Evolutionary conservation across 2,113 vertebrate species (phyloP), one percentile per base, ranked within the genome.

Genomic region (Pelecanus crispus): DNA sequence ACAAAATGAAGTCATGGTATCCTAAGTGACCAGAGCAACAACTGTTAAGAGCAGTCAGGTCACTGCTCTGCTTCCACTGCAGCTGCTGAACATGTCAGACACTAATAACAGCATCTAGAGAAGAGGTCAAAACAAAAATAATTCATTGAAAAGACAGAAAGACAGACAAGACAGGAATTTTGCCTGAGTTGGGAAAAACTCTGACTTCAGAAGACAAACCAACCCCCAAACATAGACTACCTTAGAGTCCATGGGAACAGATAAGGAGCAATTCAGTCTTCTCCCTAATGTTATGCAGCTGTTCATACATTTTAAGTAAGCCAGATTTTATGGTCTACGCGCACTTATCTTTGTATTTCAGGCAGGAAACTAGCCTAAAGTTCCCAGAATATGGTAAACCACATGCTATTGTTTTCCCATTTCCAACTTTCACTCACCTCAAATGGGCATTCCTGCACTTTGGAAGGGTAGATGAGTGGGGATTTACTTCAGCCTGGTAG

Each of bases 81-180:
- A 95, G 92, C 88, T 96, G 93, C 74, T 80, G 82, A 92, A 90
- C n/a, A 32, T 42, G 88, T 94, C 88, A 95, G 74, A 88, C 50
- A 53, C 93, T 93, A 93, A 83, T 52, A 88, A 87, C 38, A 80
- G 82, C 85, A 93, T 86, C 81, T 88, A 93, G 42, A 90, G 87
- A 95, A 96, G 79, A 95, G 85, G 87, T 88, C 87, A 91, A 82
- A 94, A 63, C 36, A 94, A 91, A 95, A 79, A 89, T 73, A 91
- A 92, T 89, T 52, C 6, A 79, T n/a, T 94, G 88, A 85, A 90
- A 94, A 86, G 44, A 70, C 44, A 86, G 45, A 78, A 62, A 67
- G 58, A 73, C 19, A 86, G 49, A 34, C 32, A 90, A 71, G 52
- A 63, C 24, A 66, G 18, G 26, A 87, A 56, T 52, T 88, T 40